Evolutionary conservation across 2,113 vertebrate species (phyloP).

Genomic region (Sebastes schlegelii): DNA sequence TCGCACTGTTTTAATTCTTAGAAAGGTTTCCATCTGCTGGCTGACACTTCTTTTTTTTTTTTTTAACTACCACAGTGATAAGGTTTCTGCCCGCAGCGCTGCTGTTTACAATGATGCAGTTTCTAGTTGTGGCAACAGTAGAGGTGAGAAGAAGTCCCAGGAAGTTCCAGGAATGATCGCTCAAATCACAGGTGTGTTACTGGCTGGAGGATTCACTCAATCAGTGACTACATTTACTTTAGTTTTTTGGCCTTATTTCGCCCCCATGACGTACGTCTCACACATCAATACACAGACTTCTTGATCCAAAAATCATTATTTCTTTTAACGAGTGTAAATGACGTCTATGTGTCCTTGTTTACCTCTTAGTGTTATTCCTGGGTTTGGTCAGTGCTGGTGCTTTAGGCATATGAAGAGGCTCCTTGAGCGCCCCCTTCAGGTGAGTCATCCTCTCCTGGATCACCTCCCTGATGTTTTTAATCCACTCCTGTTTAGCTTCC

Average conservation of each 20-base stretch:
- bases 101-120: neutral
- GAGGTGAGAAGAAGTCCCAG: neutral
- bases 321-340: no score
- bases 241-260: no score
- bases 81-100: neutral
- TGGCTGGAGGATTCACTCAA: neutral
- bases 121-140: constrained; percentile 12
- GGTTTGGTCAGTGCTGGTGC: constrained; percentile 90
- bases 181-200: no score
- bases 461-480: constrained; percentile 98
- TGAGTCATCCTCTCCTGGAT: constrained; percentile 99
- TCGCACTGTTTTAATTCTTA: neutral
- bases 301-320: no score
- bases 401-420: constrained; percentile 96
- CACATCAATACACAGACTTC: no score
- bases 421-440: constrained; percentile 97
- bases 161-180: neutral
- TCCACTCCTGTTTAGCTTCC: constrained; percentile 99
- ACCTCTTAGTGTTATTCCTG: constrained; percentile 94
- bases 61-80: neutral
- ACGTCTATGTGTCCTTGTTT: constrained; percentile 2
- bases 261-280: no score
- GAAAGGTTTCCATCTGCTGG: neutral
- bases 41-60: neutral
- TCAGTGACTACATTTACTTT: neutral